phyloP scores from a whole-genome alignment of 2,113 vertebrate species.

The Ptilorrhoa leucosticta region DNA sequence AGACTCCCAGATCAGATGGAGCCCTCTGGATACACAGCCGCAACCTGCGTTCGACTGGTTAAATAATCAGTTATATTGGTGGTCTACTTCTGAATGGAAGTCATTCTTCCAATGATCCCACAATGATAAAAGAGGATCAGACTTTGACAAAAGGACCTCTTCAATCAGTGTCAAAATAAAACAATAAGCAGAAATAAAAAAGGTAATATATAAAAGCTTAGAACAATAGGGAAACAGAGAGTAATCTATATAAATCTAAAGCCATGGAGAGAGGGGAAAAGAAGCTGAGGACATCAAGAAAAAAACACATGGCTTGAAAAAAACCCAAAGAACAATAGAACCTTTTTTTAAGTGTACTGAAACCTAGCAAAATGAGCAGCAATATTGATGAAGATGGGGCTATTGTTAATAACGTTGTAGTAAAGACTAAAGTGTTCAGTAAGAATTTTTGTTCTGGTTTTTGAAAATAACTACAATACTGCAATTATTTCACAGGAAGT shows the following conservation, averaged over 20 bases:
- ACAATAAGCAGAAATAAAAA: slow-evolving; percentile 16
- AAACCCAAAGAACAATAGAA: not conserved
- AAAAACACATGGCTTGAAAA: not conserved
- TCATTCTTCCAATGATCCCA: not conserved
- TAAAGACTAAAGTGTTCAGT: not conserved
- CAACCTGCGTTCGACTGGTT: not conserved
- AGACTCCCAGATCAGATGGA: not conserved
- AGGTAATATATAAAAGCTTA: not conserved
- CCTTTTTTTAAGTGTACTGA: not conserved
- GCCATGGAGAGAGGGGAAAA: not conserved
- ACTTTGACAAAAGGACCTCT: not conserved
- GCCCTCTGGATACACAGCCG: not conserved
- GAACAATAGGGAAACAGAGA: not conserved
- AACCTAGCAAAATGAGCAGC: not conserved
- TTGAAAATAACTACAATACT: not conserved
- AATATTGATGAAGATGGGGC: not conserved
- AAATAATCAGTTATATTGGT: not conserved
- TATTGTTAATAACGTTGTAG: not conserved
- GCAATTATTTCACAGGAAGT: not conserved
- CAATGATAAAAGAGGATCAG: not conserved
- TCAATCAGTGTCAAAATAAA: slow-evolving; percentile 37
- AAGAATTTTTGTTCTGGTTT: slow-evolving; percentile 7
- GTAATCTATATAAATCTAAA: slow-evolving; percentile 7
- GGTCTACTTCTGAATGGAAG: not conserved
- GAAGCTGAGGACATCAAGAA: not conserved